phyloP scores from a whole-genome alignment of 2,113 vertebrate species.

The Ia io region DNA sequence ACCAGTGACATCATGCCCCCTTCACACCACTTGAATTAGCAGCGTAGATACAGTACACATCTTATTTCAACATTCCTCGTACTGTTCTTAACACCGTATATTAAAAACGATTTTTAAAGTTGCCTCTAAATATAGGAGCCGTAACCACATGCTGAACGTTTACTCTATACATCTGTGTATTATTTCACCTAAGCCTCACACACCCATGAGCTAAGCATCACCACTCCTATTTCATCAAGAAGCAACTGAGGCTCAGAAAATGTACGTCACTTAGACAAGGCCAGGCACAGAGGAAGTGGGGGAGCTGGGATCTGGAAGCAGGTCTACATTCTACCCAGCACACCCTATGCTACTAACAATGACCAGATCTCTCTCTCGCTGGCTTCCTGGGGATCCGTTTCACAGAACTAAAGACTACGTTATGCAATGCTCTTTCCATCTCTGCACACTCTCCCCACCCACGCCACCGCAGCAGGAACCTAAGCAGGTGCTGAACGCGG shows the following conservation, averaged over 20 bases:
- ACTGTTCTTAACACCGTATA: neutral
- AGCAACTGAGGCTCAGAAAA: neutral
- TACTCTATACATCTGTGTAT: neutral
- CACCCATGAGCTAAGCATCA: neutral
- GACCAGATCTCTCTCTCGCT: neutral
- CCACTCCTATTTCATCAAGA: neutral
- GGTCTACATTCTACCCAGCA: neutral
- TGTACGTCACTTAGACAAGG: neutral
- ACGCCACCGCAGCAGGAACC: accelerated
- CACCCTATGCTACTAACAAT: neutral
- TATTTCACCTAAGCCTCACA: neutral
- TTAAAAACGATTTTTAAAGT: neutral
- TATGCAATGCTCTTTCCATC: neutral
- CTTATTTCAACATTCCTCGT: neutral
- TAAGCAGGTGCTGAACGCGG: neutral
- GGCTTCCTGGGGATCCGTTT: neutral
- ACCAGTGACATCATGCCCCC: neutral
- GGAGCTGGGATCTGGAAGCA: neutral
- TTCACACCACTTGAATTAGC: neutral
- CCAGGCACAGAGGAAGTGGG: neutral
- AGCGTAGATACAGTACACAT: neutral
- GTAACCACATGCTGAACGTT: neutral
- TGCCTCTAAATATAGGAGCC: neutral
- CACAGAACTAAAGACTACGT: neutral
- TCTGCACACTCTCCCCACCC: accelerated